These are phyloP conservation scores for Brachirus orientalis DNA, from an alignment of 2,113 vertebrate genomes.

Conservation along the genomic window DNA sequence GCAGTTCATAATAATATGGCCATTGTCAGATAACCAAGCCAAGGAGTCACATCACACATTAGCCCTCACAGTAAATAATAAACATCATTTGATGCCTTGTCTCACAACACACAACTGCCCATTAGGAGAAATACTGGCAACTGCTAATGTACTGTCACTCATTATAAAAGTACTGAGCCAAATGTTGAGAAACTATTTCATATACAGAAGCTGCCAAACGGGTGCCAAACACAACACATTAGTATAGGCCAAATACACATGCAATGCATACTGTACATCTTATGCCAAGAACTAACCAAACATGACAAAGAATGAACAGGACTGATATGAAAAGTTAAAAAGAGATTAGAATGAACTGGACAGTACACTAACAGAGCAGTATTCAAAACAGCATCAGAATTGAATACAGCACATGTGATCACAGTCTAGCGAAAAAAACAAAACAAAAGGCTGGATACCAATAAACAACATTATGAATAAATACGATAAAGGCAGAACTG, in stretches of 20 bases:
- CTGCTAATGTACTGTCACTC: constrained; percentile 58
- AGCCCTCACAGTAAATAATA: constrained; percentile 56
- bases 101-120: constrained; percentile 42
- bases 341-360: too few species aligned
- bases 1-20: constrained; percentile 60
- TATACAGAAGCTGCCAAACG: background rate
- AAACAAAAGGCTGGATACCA: too few species aligned
- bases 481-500: too few species aligned
- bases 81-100: constrained; percentile 55
- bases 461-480: too few species aligned
- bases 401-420: constrained; percentile 14
- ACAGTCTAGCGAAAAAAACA: background rate
- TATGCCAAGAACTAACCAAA: constrained; percentile 31
- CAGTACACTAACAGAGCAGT: background rate
- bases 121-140: constrained; percentile 45
- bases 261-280: too few species aligned
- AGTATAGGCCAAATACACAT: constrained; percentile 24
- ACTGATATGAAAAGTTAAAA: too few species aligned
- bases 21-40: constrained; percentile 57
- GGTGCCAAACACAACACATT: too few species aligned
- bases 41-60: constrained; percentile 51
- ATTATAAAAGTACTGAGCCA: constrained; percentile 43
- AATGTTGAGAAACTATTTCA: constrained; percentile 36
- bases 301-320: constrained; percentile 7
- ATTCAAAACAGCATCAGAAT: constrained; percentile 23